These are phyloP conservation scores for Callimorpha dominula DNA, from an alignment of 2,888 invertebrate species.

Conservation along the genomic window DNA sequence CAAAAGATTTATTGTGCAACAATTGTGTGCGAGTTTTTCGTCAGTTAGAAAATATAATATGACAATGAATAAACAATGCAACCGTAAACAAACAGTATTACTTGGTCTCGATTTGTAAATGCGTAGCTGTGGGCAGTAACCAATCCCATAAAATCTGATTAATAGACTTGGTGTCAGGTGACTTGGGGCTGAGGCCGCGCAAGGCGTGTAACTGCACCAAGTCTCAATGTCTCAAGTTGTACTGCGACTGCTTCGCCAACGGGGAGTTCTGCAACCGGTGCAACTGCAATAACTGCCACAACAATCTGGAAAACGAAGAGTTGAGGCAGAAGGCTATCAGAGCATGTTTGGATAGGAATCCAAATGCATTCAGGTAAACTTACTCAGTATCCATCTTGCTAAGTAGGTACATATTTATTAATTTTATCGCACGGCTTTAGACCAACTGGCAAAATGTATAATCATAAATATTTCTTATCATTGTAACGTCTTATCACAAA, in stretches of 20 bases:
- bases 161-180: constrained; percentile 64
- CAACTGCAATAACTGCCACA: constrained; percentile 99
- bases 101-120: not conserved
- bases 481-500: too few relatives aligned
- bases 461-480: too few relatives aligned
- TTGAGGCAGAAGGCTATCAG: constrained; percentile 97
- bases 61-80: not conserved
- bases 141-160: not conserved
- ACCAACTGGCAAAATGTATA: too few relatives aligned
- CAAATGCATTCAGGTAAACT: constrained; percentile 94
- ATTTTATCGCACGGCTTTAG: too few relatives aligned
- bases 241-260: constrained; percentile 99
- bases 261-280: constrained; percentile 99
- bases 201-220: constrained; percentile 99
- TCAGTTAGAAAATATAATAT: too few relatives aligned
- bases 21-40: too few relatives aligned
- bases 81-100: not conserved
- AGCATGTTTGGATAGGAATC: constrained; percentile 98
- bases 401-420: not conserved
- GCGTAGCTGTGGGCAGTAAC: not conserved
- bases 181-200: constrained; percentile 88
- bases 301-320: constrained; percentile 98
- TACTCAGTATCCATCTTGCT: constrained; percentile 1
- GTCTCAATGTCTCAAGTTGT: constrained; percentile 98
- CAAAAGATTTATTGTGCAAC: too few relatives aligned